These are phyloP conservation scores for Menidia menidia DNA, from an alignment of 2,797 vertebrate species.

Conservation along the genomic window DNA sequence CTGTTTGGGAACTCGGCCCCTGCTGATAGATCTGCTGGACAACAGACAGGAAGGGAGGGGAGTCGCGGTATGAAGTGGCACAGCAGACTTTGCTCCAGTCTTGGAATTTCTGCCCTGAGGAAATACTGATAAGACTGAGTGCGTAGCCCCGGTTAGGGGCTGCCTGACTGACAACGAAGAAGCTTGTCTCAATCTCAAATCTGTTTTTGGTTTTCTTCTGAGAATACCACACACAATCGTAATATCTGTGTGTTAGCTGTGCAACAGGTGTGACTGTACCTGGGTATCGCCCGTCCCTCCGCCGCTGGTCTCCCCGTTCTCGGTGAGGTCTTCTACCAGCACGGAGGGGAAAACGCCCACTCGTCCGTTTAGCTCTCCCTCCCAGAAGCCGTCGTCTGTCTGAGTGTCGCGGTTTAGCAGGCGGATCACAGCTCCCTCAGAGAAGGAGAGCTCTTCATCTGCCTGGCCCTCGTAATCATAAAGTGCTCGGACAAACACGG, in stretches of 20 bases:
- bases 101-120: constrained; percentile 44
- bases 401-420: constrained; percentile 96
- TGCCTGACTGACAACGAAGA: not conserved
- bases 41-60: constrained; percentile 49
- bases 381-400: constrained; percentile 99
- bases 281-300: constrained; percentile 60
- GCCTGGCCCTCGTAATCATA: constrained; percentile 98
- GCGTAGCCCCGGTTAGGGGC: constrained; percentile 1
- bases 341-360: constrained; percentile 96
- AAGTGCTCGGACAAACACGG: constrained; percentile 95
- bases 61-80: constrained; percentile 8
- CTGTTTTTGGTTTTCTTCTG: not conserved
- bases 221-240: not conserved
- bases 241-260: not conserved
- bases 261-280: constrained; percentile 37
- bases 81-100: constrained; percentile 13
- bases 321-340: constrained; percentile 92
- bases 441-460: constrained; percentile 94
- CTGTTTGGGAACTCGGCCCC: constrained; percentile 58
- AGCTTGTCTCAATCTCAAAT: constrained; percentile 6
- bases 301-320: constrained; percentile 88
- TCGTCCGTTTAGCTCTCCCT: constrained; percentile 93
- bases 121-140: constrained; percentile 47
- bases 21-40: constrained; percentile 62
- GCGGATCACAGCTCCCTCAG: constrained; percentile 94